Conservation (phyloP, 2,888 invertebrate species). For the Meteorus colon region DNA sequence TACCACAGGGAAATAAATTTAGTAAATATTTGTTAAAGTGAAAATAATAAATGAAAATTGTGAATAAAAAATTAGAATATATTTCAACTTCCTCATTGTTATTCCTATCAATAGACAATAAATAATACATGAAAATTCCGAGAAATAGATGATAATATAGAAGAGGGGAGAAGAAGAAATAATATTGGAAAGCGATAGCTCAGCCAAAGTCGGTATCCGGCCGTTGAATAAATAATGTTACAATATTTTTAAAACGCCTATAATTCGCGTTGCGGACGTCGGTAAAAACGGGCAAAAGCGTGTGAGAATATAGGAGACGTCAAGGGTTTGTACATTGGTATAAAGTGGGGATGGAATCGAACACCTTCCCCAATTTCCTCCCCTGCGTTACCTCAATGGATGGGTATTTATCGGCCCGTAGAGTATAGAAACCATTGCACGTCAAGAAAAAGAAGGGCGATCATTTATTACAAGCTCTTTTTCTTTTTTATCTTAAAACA, state of each 20-base stretch:
- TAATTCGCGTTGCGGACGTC: constrained; percentile 65
- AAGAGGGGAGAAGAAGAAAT: constrained; percentile 46
- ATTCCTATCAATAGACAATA: constrained; percentile 51
- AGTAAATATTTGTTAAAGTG: no score
- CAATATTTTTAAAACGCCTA: constrained; percentile 74
- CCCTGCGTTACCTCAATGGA: constrained; percentile 51
- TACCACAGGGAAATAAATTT: not conserved
- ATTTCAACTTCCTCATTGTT: not conserved
- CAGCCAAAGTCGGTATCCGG: constrained; percentile 56
- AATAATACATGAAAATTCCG: constrained; percentile 62
- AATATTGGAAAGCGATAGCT: constrained; percentile 72
- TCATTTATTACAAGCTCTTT: constrained; percentile 63
- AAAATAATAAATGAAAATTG: not conserved
- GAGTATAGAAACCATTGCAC: constrained; percentile 63
- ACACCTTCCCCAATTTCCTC: constrained; percentile 34
- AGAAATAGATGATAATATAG: constrained; percentile 56
- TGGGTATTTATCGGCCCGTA: constrained; percentile 72
- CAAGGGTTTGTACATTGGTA: not conserved
- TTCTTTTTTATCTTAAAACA: not conserved
- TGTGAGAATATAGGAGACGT: constrained; percentile 21
- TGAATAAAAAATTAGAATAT: not conserved
- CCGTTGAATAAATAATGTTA: constrained; percentile 72
- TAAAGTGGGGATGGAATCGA: constrained; percentile 25
- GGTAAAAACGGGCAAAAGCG: constrained; percentile 37
- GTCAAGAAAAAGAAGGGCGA: constrained; percentile 65